phyloP scores from a whole-genome alignment of 2,113 vertebrate species.

The Cynocephalus volans region DNA sequence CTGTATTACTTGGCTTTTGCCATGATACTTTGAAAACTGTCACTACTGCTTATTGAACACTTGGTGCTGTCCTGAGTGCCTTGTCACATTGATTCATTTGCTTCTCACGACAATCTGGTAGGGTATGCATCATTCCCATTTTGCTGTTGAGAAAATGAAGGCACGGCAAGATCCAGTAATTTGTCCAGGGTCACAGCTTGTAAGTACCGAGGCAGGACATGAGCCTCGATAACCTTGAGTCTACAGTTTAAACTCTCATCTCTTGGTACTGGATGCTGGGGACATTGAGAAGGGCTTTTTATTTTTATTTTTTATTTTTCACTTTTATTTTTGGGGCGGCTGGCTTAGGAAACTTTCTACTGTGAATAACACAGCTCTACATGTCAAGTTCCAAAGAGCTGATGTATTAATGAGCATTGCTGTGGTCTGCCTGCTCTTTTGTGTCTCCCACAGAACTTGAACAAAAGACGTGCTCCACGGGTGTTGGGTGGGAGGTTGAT shows the following conservation, averaged over 20 bases:
- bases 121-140: neutral
- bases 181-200: neutral
- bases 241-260: too few species aligned
- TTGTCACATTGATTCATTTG: neutral
- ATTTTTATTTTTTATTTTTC: neutral
- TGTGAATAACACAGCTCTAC: conserved; percentile 10
- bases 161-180: neutral
- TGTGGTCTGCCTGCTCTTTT: conserved; percentile 63
- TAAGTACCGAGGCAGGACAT: neutral
- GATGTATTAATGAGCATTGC: conserved; percentile 46
- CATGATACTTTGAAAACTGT: neutral
- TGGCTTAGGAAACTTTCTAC: conserved; percentile 42
- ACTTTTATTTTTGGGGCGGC: neutral
- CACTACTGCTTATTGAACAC: accelerated
- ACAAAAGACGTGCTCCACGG: conserved; percentile 66
- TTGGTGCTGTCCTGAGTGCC: neutral
- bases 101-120: neutral
- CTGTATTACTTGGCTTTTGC: neutral
- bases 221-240: too few species aligned
- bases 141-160: neutral
- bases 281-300: neutral
- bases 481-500: conserved; percentile 69
- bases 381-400: conserved; percentile 49
- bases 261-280: neutral
- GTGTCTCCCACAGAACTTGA: conserved; percentile 62